Evolutionary conservation across 2,797 vertebrate species (phyloP).

Genomic region (Squalus acanthias): DNA sequence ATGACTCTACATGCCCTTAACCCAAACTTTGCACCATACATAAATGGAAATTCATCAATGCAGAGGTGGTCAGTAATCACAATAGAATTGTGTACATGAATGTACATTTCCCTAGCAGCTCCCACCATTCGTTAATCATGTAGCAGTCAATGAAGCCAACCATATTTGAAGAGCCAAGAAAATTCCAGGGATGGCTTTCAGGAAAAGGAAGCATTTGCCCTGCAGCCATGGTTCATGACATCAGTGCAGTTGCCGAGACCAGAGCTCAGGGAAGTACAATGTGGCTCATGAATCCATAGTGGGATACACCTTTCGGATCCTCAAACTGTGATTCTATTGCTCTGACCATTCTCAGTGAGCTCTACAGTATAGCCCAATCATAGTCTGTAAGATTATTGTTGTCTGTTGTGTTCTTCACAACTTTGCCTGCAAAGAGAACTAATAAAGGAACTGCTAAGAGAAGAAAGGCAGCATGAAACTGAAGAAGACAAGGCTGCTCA

Average conservation of each 20-base stretch:
- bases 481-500: background rate
- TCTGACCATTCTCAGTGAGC: background rate
- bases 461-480: background rate
- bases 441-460: background rate
- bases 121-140: too few relatives aligned
- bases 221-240: too few relatives aligned
- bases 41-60: too few relatives aligned
- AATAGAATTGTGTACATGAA: too few relatives aligned
- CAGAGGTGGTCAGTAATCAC: too few relatives aligned
- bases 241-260: background rate
- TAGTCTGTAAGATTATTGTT: background rate
- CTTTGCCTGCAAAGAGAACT: background rate
- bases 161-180: too few relatives aligned
- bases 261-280: background rate
- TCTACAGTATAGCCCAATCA: background rate
- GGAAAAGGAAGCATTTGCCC: too few relatives aligned
- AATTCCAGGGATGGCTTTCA: too few relatives aligned
- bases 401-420: background rate
- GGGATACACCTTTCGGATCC: background rate
- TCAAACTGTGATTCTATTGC: background rate
- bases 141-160: too few relatives aligned
- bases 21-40: too few relatives aligned
- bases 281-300: background rate
- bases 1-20: too few relatives aligned
- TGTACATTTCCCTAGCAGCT: too few relatives aligned